A percentile compares a stretch with the other conserved stretches of the same genome.
These are phyloP conservation scores for Gymnobelideus leadbeateri DNA, from an alignment of 2,113 vertebrate genomes.

Conservation along the genomic window DNA sequence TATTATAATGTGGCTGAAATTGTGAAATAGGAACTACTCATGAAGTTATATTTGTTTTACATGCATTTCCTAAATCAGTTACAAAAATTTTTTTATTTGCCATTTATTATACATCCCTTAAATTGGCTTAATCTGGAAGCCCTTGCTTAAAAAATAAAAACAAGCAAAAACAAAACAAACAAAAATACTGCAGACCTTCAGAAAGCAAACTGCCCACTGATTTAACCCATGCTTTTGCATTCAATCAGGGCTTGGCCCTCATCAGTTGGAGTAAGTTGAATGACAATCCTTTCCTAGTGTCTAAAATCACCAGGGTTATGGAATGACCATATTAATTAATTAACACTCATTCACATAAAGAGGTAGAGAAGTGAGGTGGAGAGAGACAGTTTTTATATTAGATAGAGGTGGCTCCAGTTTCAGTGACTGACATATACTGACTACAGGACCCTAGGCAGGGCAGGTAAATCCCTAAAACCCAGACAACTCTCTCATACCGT, in stretches of 20 bases:
- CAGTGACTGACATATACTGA: not conserved
- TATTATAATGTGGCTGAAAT: not conserved
- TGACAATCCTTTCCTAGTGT: not conserved
- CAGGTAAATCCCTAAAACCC: not conserved
- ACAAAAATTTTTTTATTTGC: not conserved
- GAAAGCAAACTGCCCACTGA: not conserved
- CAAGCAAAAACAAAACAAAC: not conserved
- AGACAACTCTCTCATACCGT: not conserved
- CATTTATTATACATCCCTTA: not conserved
- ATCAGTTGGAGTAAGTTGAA: not conserved
- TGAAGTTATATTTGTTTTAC: not conserved
- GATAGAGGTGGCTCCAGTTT: not conserved
- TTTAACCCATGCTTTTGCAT: not conserved
- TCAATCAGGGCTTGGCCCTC: not conserved
- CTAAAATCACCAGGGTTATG: not conserved
- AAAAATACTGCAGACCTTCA: not conserved
- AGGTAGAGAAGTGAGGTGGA: not conserved
- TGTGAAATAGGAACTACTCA: not conserved
- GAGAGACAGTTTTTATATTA: not conserved
- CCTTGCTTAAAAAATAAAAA: not conserved
- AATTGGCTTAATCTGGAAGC: not conserved
- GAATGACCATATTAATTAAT: not conserved
- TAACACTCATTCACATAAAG: not conserved
- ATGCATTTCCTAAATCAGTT: not conserved
- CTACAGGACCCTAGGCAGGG: not conserved